Evolutionary conservation across 2,113 vertebrate species (phyloP), one percentile per base, ranked within the genome.

Genomic region (Phaetusa simplex): DNA sequence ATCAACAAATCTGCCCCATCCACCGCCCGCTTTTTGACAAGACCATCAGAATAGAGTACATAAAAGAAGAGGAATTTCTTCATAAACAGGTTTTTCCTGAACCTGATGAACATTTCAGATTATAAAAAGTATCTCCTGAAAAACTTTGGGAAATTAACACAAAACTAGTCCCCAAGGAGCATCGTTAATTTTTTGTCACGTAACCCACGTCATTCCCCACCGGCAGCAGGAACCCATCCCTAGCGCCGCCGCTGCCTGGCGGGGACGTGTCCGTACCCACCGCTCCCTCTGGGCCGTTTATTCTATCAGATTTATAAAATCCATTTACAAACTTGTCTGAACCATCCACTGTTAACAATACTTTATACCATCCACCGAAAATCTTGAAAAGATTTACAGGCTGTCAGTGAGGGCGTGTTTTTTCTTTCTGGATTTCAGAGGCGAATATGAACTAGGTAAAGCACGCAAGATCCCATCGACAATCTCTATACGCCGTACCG

Each of bases 211-310:
- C 84, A 34, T 19, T 7, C 45, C 38, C 50, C 23, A 6, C 43
- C 7, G 9, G 61, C 78, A 53, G 62, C 66, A 53, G 49, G 55
- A 59, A 32, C 38, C 38, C 70, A 3, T 10, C 1, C 2, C 21
- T 4, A 5, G 61, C 9, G 0, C 5, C n/a, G 47, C 36, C 6
- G 8, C 34, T 78, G 76, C 73, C 64, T 12, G 0, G 0, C 2
- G 0, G 58, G 12, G 40, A n/a, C 18, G 3, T 30, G 83, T 19
- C 20, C 3, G 6, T 7, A 52, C 9, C 20, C 3, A 7, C 3
- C 7, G 5, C 26, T 58, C 50, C 65, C 84, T 71, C 65, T 4
- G 14, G 53, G 61, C 20, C 18, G 4, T 50, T 85, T n/a, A 14
- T 82, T 30, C 53, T 8, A n/a, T 4, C 52, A 56, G n/a, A 59